These are phyloP conservation scores for Rhyzopertha dominica DNA, from an alignment of 1,140 invertebrate species.

Conservation along the genomic window DNA sequence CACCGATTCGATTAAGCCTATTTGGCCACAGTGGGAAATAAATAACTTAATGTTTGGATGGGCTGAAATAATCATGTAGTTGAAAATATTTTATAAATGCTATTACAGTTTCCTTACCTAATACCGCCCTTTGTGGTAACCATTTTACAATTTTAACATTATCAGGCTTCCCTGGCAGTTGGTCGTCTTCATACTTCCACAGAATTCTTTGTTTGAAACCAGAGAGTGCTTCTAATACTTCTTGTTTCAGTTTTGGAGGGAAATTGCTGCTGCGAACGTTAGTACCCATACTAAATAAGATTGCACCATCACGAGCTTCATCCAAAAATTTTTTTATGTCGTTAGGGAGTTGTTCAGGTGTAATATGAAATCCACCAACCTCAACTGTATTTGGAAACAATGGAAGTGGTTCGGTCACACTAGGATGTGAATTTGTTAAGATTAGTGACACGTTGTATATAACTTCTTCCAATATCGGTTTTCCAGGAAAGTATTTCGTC, in stretches of 20 bases:
- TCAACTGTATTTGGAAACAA: conserved; percentile 52
- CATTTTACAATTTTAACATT: conserved; percentile 61
- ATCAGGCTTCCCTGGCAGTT: conserved; percentile 21
- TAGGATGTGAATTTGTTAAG: conserved; percentile 55
- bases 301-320: conserved; percentile 54
- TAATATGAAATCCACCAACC: conserved; percentile 53
- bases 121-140: conserved; percentile 64
- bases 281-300: conserved; percentile 66
- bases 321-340: conserved; percentile 51
- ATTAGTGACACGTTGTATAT: conserved; percentile 49
- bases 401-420: conserved; percentile 50
- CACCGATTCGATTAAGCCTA: conserved; percentile 50
- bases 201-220: conserved; percentile 55
- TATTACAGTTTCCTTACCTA: conserved; percentile 51
- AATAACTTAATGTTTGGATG: conserved; percentile 50
- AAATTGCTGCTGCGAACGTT: conserved; percentile 48
- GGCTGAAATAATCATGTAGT: conserved; percentile 27
- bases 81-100: background rate
- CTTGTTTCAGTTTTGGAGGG: conserved; percentile 44
- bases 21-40: conserved; percentile 52
- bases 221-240: conserved; percentile 49
- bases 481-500: conserved; percentile 41
- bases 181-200: conserved; percentile 63
- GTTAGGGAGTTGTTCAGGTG: conserved; percentile 28
- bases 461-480: conserved; percentile 49